Base-by-base conservation (phyloP, 2,113 vertebrate species). In the Gymnarchus niloticus region DNA sequence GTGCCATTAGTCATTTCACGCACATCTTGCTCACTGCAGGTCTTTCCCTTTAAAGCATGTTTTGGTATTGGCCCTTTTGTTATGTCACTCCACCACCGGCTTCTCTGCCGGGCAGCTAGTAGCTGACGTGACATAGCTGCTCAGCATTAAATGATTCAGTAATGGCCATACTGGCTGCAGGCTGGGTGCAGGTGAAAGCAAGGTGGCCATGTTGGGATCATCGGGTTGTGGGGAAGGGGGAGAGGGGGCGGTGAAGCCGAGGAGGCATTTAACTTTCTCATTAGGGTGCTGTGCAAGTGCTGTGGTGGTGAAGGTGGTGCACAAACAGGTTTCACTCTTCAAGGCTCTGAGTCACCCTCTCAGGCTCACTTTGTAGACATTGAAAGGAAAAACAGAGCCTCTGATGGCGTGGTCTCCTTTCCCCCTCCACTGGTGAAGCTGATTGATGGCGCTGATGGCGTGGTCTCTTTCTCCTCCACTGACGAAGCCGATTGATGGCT, bases 291-390 rank as follows among this genome's bases (percentile, higher is more conserved):
- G 59, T 37, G 46, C 17, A 33, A 33, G 56, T 17, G 3, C 28
- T 25, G 59, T 37, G 46, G 80, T 25, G 14, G 25, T 25, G 48
- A 8, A 54, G 49, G 81, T 21, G 37, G 76, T 21, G 48, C 23
- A 49, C 46, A 12, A 48, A 41, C 41, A n/a, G 59, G 56, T 3
- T 21, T 49, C 56, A 5, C 51, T 28, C 65, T 56, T 76, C 48
- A 77, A 77, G 48, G 69, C 46, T 17, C 23, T 37, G 21, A 54
- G 51, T 69, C 84, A 54, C 49, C 65, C 28, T 17, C 69, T 85
- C 84, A n/a, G 51, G 84, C 65, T 77, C 49, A 49, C 73, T 56
- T 76, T 78, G 84, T 85, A 85, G 48, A 82, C 81, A 85, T 77
- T 77, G 21, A 85, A 85, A 33, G 48, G 61, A 73, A 54, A 85